Evolutionary conservation across 1,140 invertebrate genomes (phyloP).

Genomic region (Drosophila kohkoa): DNA sequence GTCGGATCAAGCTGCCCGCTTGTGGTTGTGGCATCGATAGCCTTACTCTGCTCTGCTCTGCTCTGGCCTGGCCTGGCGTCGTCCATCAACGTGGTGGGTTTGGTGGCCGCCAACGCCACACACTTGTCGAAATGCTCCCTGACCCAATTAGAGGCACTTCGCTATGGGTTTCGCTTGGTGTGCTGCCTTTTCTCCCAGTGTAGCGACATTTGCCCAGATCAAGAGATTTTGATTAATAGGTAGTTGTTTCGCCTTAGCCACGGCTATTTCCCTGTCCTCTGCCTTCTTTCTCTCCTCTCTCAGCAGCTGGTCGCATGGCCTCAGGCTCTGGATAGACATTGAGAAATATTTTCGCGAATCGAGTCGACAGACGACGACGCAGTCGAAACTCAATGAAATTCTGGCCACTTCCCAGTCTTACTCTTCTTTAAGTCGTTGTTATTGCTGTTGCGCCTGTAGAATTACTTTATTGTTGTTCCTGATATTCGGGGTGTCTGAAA

Average conservation of each 20-base stretch:
- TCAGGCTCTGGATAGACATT: conserved; percentile 67
- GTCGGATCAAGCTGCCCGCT: conserved; percentile 9
- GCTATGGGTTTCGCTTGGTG: neutral
- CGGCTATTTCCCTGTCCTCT: neutral
- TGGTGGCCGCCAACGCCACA: conserved; percentile 63
- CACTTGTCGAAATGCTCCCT: conserved; percentile 56
- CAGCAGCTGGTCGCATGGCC: conserved; percentile 18
- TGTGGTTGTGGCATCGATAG: conserved; percentile 47
- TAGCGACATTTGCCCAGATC: conserved; percentile 68
- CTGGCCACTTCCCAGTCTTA: conserved; percentile 12
- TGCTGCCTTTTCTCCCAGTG: conserved; percentile 61
- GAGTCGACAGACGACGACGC: conserved; percentile 67
- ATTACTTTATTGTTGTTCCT: conserved; percentile 1
- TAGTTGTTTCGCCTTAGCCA: conserved; percentile 58
- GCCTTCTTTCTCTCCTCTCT: conserved; percentile 1
- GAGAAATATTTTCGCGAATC: conserved; percentile 81
- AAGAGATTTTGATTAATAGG: conserved; percentile 83
- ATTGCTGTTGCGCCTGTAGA: conserved; percentile 1
- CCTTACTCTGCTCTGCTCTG: neutral
- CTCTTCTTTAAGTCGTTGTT: neutral
- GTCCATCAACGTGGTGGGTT: conserved; percentile 76
- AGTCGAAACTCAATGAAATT: conserved; percentile 74
- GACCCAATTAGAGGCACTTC: conserved; percentile 49
- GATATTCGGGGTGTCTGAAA: conserved; percentile 3
- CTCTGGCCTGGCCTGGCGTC: conserved; percentile 21